Evolutionary conservation across 2,797 vertebrate species (phyloP), one percentile per base, ranked within the genome.

Genomic region (Psittacula echo): DNA sequence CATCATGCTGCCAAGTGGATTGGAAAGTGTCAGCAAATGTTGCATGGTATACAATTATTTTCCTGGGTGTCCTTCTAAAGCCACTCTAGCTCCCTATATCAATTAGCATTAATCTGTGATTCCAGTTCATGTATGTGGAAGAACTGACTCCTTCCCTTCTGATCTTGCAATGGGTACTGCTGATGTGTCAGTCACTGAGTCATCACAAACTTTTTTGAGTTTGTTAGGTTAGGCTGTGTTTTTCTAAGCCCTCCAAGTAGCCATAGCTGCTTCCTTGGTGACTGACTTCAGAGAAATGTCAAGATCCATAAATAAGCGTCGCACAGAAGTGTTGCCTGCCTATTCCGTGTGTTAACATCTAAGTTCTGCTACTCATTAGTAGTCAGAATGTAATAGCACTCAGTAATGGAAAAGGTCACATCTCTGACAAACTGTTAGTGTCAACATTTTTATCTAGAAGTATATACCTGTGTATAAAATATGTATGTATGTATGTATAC

Each of bases 271-370:
- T 88, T 94, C 45, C 79, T 88, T 86, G 73, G 76, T 1, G 23
- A 7, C 45, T 78, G 90, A 68, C 75, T 92, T 92, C 34, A 85
- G 84, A 85, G 61, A 87, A 95, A 85, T 95, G 88, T 92, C 72
- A 76, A 87, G 91, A 94, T 82, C 72, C 54, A 58, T 74, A 96
- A 96, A 72, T 39, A 95, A n/a, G 48, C 65, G 77, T 82, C 1
- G 2, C 67, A 80, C 34, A 3, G 50, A 78, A 81, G 44, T 56
- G 60, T 67, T 64, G 61, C 30, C 80, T 77, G 41, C 51, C 71
- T 91, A 30, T 70, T 85, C 64, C 0, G 0, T 72, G 60, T 51
- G 45, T 42, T 93, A 89, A 62, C 23, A 34, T 58, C 60, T 58
- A 50, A 82, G 62, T 72, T 58, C 39, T 77, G 54, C 54, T 75